Evolutionary conservation across 1,140 invertebrate species (phyloP).

Genomic region (Carposina sasakii): DNA sequence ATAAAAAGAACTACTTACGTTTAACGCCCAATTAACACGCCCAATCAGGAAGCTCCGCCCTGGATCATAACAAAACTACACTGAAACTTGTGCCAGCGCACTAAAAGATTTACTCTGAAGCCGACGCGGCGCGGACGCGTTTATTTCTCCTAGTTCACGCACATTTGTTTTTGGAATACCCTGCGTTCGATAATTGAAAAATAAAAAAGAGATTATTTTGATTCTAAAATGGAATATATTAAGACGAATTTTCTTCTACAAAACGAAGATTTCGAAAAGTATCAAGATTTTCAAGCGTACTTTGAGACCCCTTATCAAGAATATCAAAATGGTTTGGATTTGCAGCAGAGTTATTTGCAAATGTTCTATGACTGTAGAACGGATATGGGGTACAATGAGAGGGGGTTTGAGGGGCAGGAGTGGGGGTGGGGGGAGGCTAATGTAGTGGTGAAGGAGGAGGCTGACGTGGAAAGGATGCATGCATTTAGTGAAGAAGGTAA

Average conservation of each 20-base stretch:
- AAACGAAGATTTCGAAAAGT: background rate
- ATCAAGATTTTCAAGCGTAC: background rate
- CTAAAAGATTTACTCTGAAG: too few species aligned
- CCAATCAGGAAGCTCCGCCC: too few species aligned
- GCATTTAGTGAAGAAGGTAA: constrained; percentile 43
- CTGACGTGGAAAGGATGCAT: constrained; percentile 22
- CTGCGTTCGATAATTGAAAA: too few species aligned
- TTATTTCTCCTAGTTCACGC: too few species aligned
- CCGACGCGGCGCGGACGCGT: too few species aligned
- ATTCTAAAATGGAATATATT: background rate
- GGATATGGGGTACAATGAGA: constrained; percentile 18
- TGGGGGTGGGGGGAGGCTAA: constrained; percentile 27
- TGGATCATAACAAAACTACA: too few species aligned
- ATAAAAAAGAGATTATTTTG: background rate
- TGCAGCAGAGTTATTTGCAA: constrained; percentile 33
- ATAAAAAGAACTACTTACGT: too few species aligned
- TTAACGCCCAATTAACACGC: too few species aligned
- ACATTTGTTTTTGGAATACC: too few species aligned
- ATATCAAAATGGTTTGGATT: too few species aligned
- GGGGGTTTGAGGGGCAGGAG: constrained; percentile 18
- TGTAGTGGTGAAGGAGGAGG: constrained; percentile 42
- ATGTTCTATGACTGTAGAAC: constrained; percentile 39
- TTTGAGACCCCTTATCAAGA: too few species aligned
- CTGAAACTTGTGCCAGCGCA: too few species aligned
- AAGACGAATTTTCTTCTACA: background rate